Base-by-base conservation (phyloP, 2,797 vertebrate genomes). In the Acanthiza pusilla region DNA sequence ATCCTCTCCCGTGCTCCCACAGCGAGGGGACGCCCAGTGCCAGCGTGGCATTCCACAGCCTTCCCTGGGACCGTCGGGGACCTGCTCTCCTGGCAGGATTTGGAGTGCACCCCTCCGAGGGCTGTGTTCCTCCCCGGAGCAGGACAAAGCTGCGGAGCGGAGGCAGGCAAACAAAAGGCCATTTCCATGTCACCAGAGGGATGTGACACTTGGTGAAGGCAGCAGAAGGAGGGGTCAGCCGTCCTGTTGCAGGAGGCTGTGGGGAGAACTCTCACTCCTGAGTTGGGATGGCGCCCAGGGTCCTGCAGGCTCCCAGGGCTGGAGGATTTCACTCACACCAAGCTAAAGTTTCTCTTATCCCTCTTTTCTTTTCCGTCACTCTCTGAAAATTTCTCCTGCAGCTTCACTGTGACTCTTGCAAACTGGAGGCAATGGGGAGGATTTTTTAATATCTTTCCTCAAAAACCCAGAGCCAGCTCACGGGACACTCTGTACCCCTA, bases 221-320 rank as follows among this genome's bases (percentile, higher is more conserved):
- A 32, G 66, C 50, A 32, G 66, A 7, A 78, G 57, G 26, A 50
- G 8, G 22, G 50, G 7, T 7, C 1, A 13, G 63, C 63, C 2
- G 32, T 29, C 11, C 71, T 10, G 50, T 2, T 0, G 40, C 4
- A 3, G 51, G 48, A 90, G 60, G 55, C 42, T 60, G 75, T 8
- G 4, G 23, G 1, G 54, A 55, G 50, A 53, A 42, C 50, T 47
- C 53, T 32, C 25, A 4, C 45, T 40, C 26, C 85, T 10, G 32
- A 2, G 61, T 68, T 74, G 91, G 55, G 85, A 70, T 38, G 30
- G 47, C 48, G 73, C 62, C 91, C 84, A 87, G 47, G 91, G 89
- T 88, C 75, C 96, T 75, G 65, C 7, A 93, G 97, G 97, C 96
- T 94, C 88, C 47, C 38, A 67, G 74, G 16, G 73, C 62, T 51